Percentiles rank a stretch among this genome's conserved stretches.
These are phyloP conservation scores for Scaptomyza flava DNA, from an alignment of 2,888 invertebrate species.

Conservation along the genomic window DNA sequence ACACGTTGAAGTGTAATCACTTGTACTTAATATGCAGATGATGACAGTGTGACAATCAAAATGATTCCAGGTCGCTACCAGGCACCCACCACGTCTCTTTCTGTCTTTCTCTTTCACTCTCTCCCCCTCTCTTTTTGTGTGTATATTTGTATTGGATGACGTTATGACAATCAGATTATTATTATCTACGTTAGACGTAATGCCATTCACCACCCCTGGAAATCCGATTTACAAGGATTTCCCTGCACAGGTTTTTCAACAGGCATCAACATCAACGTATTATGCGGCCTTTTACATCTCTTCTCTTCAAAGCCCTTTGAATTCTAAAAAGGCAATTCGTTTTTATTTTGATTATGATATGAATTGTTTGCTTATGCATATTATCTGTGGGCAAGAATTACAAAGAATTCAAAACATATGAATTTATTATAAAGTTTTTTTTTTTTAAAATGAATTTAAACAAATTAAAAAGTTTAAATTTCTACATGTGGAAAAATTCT, in stretches of 20 bases:
- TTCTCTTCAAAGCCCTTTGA: conserved; percentile 51
- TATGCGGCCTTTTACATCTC: conserved; percentile 25
- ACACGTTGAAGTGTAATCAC: conserved; percentile 69
- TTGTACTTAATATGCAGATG: conserved; percentile 78
- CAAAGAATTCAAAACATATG: conserved; percentile 1
- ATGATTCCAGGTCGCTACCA: conserved; percentile 71
- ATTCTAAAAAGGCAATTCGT: conserved; percentile 71
- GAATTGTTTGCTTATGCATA: conserved; percentile 27
- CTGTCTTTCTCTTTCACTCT: background rate
- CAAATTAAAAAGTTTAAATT: no score
- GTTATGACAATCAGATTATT: conserved; percentile 75
- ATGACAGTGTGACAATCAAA: conserved; percentile 79
- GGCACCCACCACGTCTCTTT: conserved; percentile 4
- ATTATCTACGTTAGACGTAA: conserved; percentile 75
- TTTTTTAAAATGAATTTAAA: background rate
- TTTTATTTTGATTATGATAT: conserved; percentile 59
- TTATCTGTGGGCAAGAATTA: background rate
- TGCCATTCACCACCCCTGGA: conserved; percentile 31
- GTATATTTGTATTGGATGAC: conserved; percentile 28
- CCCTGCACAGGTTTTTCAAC: conserved; percentile 52
- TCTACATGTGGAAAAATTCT: no score
- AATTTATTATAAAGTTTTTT: background rate
- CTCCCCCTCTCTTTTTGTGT: background rate
- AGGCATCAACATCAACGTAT: conserved; percentile 70
- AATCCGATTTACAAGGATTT: conserved; percentile 45